Conservation (phyloP, 2,888 invertebrate genomes). For the Hydrotaea cyrtoneurina region DNA sequence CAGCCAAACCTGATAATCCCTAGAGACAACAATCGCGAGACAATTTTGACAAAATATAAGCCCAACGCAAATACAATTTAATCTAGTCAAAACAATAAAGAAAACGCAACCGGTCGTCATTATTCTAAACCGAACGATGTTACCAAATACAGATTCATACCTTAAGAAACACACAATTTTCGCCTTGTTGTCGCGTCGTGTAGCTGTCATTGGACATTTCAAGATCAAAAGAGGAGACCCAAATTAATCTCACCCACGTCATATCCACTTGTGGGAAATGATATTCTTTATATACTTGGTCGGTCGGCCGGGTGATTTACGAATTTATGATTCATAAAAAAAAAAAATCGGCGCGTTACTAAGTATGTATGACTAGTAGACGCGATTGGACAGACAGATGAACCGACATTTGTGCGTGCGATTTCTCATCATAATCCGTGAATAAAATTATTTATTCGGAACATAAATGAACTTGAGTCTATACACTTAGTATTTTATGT, state of each 20-base stretch:
- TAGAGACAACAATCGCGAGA: too few relatives aligned
- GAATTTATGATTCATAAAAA: conserved; percentile 5
- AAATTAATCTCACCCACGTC: conserved; percentile 25
- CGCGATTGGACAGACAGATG: background rate
- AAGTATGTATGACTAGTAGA: background rate
- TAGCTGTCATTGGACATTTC: background rate
- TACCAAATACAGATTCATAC: too few relatives aligned
- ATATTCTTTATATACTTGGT: too few relatives aligned
- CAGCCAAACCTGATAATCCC: too few relatives aligned
- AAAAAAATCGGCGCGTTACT: too few relatives aligned
- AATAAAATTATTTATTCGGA: background rate
- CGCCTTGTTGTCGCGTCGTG: too few relatives aligned
- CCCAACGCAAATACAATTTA: background rate
- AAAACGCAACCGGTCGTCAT: background rate
- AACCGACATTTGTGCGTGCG: background rate
- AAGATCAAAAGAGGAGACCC: conserved; percentile 18
- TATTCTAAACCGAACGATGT: too few relatives aligned
- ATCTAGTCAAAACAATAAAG: background rate
- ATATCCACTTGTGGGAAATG: background rate
- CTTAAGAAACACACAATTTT: too few relatives aligned
- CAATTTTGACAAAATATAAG: background rate
- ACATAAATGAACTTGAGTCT: background rate
- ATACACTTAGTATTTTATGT: conserved; percentile 11
- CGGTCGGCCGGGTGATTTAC: too few relatives aligned
- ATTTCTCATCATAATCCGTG: background rate